Evolutionary conservation across 2,797 vertebrate genomes (phyloP).

Genomic region (Pteronotus mesoamericanus): DNA sequence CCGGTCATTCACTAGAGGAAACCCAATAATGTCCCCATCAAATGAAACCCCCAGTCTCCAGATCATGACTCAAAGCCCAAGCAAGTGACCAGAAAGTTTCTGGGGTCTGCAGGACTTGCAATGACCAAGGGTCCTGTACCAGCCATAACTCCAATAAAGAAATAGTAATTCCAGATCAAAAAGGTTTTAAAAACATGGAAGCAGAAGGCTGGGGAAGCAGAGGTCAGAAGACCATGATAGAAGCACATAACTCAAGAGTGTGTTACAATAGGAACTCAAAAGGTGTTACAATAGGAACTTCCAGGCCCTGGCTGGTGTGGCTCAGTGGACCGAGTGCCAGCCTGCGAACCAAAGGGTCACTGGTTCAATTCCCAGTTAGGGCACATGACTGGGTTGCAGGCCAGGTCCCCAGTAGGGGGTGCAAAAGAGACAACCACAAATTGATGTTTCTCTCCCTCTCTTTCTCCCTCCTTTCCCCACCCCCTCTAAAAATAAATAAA

Average conservation of each 20-base stretch:
- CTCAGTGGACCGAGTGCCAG: too few relatives aligned
- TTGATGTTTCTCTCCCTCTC: too few relatives aligned
- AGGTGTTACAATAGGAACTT: too few relatives aligned
- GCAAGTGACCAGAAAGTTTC: neutral
- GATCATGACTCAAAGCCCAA: neutral
- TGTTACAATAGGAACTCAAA: too few relatives aligned
- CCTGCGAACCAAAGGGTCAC: too few relatives aligned
- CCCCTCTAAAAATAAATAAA: too few relatives aligned
- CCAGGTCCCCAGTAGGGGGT: too few relatives aligned
- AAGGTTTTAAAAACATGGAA: neutral
- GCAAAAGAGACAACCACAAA: too few relatives aligned
- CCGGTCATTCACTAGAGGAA: neutral
- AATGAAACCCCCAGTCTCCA: neutral
- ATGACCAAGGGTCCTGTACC: neutral
- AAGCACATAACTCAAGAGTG: neutral
- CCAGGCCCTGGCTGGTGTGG: too few relatives aligned
- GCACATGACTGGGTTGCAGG: too few relatives aligned
- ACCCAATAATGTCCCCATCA: neutral
- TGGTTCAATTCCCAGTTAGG: too few relatives aligned
- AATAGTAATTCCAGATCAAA: neutral
- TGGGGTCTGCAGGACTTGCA: neutral
- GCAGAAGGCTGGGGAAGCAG: neutral
- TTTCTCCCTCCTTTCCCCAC: too few relatives aligned
- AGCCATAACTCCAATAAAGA: neutral
- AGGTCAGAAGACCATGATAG: neutral